Conservation (phyloP, 1,140 invertebrate species). For the Rhagoletis zephyria region DNA sequence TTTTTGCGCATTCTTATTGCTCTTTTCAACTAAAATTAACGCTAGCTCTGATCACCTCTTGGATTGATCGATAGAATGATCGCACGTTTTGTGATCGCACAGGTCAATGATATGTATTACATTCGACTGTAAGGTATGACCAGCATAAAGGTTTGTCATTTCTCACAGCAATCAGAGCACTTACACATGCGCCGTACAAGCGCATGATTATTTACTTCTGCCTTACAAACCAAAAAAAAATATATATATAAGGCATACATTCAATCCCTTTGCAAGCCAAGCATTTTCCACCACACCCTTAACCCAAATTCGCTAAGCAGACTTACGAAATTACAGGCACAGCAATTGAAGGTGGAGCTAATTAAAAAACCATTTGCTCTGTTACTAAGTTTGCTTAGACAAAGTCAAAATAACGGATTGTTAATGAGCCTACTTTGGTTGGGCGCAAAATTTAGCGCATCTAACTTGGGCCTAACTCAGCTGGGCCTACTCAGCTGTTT, state of each 20-base stretch:
- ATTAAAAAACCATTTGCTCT: background rate
- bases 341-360: background rate
- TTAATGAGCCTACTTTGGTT: conserved; percentile 1
- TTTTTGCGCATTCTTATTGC: background rate
- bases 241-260: no score
- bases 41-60: background rate
- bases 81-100: conserved; percentile 1
- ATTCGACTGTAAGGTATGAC: background rate
- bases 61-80: background rate
- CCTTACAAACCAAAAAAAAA: background rate
- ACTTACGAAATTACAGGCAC: background rate
- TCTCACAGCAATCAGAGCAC: background rate
- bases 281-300: background rate
- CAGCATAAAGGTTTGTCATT: background rate
- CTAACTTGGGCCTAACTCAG: background rate
- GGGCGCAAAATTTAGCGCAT: background rate
- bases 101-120: conserved; percentile 7
- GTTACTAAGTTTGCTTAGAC: background rate
- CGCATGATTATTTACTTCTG: background rate
- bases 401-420: conserved; percentile 11
- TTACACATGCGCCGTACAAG: no score
- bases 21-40: background rate
- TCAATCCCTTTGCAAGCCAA: background rate
- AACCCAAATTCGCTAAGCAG: background rate
- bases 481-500: no score